Evolutionary conservation across 1,140 invertebrate genomes (phyloP).

Genomic region (Lineus longissimus): DNA sequence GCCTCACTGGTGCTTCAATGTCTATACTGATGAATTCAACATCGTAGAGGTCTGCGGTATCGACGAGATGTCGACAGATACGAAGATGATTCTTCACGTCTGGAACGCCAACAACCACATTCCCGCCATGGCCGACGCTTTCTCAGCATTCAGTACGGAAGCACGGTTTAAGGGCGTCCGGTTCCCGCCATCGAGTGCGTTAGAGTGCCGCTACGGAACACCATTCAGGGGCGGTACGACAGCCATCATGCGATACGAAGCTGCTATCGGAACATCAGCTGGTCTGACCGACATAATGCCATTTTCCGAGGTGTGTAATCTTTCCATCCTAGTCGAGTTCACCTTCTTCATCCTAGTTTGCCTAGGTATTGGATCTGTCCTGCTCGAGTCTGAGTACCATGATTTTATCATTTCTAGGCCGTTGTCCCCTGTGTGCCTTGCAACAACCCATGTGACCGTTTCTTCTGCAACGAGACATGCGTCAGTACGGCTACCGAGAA

Average conservation of each 20-base stretch:
- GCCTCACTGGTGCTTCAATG: too few species aligned
- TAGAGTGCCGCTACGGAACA: slow-evolving; percentile 23
- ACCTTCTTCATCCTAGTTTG: too few species aligned
- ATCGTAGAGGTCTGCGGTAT: slow-evolving; percentile 28
- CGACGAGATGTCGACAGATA: slow-evolving; percentile 17
- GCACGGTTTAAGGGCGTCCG: slow-evolving; percentile 23
- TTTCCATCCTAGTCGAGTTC: too few species aligned
- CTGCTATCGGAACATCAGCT: slow-evolving; percentile 29
- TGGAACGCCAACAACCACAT: slow-evolving; percentile 27
- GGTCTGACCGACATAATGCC: too few species aligned
- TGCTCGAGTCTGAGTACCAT: too few species aligned
- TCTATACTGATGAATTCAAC: too few species aligned
- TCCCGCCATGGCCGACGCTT: too few species aligned
- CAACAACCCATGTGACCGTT: slow-evolving; percentile 13
- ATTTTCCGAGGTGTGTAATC: too few species aligned
- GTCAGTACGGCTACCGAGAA: too few species aligned
- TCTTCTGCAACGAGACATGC: slow-evolving; percentile 13
- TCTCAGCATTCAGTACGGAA: slow-evolving; percentile 16
- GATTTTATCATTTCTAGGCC: too few species aligned
- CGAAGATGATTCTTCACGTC: slow-evolving; percentile 19
- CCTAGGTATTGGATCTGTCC: too few species aligned
- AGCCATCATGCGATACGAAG: slow-evolving; percentile 25
- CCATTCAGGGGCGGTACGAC: slow-evolving; percentile 26
- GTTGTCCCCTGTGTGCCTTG: slow-evolving; percentile 19
- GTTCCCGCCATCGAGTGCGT: slow-evolving; percentile 17